Conservation (phyloP, 2,888 invertebrate species). For the Hirtodrosophila alboralis region DNA sequence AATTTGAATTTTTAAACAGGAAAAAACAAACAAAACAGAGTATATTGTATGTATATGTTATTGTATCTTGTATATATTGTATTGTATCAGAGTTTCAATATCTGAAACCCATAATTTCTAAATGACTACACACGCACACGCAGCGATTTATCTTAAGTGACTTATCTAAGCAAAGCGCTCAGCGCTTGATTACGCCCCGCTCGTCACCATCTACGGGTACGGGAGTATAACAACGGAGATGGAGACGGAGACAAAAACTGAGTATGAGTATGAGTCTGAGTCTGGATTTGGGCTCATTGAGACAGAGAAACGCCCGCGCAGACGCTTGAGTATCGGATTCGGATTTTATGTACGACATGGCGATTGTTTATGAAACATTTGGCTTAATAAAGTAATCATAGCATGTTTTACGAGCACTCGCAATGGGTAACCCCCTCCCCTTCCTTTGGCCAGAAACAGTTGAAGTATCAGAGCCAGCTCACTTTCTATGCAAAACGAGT, state of each 20-base stretch:
- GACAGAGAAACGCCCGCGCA: conserved; percentile 58
- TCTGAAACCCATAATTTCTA: conserved; percentile 71
- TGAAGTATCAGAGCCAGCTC: conserved; percentile 20
- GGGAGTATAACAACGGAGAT: background rate
- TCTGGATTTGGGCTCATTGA: conserved; percentile 28
- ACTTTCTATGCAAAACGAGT: conserved; percentile 74
- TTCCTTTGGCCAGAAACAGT: conserved; percentile 3
- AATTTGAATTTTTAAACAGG: conserved; percentile 58
- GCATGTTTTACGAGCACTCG: conserved; percentile 72
- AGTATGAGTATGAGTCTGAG: background rate
- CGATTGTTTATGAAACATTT: conserved; percentile 78
- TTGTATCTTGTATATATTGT: conserved; percentile 38
- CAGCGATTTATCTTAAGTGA: conserved; percentile 70
- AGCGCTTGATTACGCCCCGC: conserved; percentile 63
- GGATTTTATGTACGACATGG: conserved; percentile 70
- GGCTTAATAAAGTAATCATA: conserved; percentile 78
- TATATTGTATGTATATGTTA: conserved; percentile 33
- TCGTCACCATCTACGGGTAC: conserved; percentile 34
- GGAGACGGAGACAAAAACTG: conserved; percentile 3
- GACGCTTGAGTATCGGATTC: conserved; percentile 59
- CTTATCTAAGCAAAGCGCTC: conserved; percentile 74
- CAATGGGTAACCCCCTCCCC: conserved; percentile 4
- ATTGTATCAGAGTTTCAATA: conserved; percentile 63
- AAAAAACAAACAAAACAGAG: conserved; percentile 9
- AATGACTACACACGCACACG: conserved; percentile 47